phyloP scores from a whole-genome alignment of 2,888 invertebrate genomes.

The Aricia artaxerxes region DNA sequence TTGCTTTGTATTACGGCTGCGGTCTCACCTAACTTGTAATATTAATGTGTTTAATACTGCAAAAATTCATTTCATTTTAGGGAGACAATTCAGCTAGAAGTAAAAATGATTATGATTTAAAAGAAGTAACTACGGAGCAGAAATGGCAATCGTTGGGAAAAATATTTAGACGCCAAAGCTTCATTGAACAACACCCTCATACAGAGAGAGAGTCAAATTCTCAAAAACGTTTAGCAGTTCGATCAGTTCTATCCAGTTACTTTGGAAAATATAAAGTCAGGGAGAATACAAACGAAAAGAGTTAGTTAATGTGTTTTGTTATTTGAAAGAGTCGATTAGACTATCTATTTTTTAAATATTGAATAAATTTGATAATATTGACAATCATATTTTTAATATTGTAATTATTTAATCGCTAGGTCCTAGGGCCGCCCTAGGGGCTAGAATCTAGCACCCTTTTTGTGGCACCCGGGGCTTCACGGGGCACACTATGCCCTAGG shows the following conservation, averaged over 20 bases:
- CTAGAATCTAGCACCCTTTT: too few relatives aligned
- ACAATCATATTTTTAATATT: neutral
- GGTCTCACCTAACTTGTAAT: neutral
- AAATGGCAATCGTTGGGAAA: conserved; percentile 77
- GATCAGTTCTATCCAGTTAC: conserved; percentile 70
- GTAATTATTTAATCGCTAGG: too few relatives aligned
- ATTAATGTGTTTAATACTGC: too few relatives aligned
- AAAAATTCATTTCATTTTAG: conserved; percentile 48
- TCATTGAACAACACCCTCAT: conserved; percentile 61
- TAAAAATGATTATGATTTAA: conserved; percentile 62
- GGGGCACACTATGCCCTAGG: too few relatives aligned
- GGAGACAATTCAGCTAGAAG: conserved; percentile 66
- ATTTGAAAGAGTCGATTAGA: neutral
- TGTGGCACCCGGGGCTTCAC: too few relatives aligned
- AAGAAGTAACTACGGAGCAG: conserved; percentile 65
- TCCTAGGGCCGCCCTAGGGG: too few relatives aligned
- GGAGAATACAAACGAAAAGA: neutral
- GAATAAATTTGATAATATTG: neutral
- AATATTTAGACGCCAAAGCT: conserved; percentile 72
- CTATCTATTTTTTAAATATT: neutral
- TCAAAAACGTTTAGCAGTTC: conserved; percentile 62
- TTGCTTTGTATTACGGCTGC: too few relatives aligned
- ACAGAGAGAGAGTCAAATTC: conserved; percentile 61
- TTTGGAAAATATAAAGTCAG: conserved; percentile 63
- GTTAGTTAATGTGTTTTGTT: neutral